Evolutionary conservation across 2,797 vertebrate genomes (phyloP).

Genomic region (Onychomys torridus): DNA sequence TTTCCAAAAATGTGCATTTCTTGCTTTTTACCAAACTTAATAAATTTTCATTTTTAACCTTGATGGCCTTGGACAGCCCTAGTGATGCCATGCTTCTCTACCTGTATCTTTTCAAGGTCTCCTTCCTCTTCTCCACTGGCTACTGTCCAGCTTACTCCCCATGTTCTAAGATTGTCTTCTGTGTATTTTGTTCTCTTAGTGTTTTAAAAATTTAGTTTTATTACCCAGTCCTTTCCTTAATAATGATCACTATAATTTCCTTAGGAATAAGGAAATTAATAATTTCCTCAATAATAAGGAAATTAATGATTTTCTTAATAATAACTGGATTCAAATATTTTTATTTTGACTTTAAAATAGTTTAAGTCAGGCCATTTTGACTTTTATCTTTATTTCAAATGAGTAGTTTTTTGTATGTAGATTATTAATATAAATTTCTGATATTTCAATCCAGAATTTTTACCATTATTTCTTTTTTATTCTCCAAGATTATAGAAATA

Average conservation of each 20-base stretch:
- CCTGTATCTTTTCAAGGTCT: background rate
- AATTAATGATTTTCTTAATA: too few relatives aligned
- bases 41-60: constrained; percentile 13
- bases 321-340: constrained; percentile 38
- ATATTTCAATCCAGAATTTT: constrained; percentile 1
- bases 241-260: too few relatives aligned
- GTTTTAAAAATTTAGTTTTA: constrained; percentile 36
- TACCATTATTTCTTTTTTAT: constrained; percentile 39
- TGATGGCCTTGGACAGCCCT: background rate
- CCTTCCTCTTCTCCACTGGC: background rate
- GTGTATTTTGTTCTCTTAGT: constrained; percentile 2
- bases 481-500: background rate
- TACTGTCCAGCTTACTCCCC: background rate
- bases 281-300: too few relatives aligned
- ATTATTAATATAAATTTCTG: background rate
- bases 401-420: background rate
- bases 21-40: background rate
- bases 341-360: background rate
- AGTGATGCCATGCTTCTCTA: background rate
- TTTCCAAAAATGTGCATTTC: constrained; percentile 16
- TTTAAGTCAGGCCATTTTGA: background rate
- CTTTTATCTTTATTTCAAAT: constrained; percentile 35
- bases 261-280: too few relatives aligned
- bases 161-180: background rate
- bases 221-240: background rate